Evolutionary conservation across 1,140 invertebrate genomes (phyloP), one percentile per base, ranked within the genome.

Genomic region (Conopomorpha cramerella): DNA sequence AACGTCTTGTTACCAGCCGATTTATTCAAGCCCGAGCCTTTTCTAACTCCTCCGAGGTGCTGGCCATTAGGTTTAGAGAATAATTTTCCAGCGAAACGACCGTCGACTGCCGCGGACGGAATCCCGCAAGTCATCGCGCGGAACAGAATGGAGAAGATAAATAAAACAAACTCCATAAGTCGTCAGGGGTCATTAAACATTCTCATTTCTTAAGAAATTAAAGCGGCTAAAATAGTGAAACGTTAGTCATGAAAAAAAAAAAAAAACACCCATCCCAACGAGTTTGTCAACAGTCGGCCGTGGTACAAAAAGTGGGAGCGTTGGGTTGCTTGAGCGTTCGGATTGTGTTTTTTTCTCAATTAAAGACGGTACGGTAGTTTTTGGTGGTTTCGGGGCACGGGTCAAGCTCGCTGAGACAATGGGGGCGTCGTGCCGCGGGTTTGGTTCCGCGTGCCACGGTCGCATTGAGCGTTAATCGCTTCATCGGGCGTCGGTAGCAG

Each of bases 391-490:
- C 42, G 58, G 65, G 70, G 63, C 70, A 72, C 70, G 70, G 70
- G 70, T 74, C 70, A 74, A 62, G 47, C 52, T 47, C 29, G 57
- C 55, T 67, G 70, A 74, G 70, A 74, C 70, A 74, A 72, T 55
- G 59, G 49, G 55, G 39, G 43, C 54, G 52, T 74, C 70, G 66
- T 74, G 70, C 45, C 43, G 36, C 35, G 40, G 58, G 51, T 49
- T 71, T 56, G 51, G 70, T 74, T 74, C 70, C 66, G 66, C 70
- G 70, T 74, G 64, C 70, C 64, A 52, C 39, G 36, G 18, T 30
- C 45, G 54, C 51, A 65, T 73, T 74, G 55, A 68, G 58, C 62
- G 55, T 52, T 65, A 74, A 74, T 71, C 70, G 66, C 70, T 74
- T 71, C 63, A 74, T 71, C 67, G 61, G 70, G 40, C 45, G 54